Conservation (phyloP, 2,888 invertebrate species). For the Willowsia nigromaculata region DNA sequence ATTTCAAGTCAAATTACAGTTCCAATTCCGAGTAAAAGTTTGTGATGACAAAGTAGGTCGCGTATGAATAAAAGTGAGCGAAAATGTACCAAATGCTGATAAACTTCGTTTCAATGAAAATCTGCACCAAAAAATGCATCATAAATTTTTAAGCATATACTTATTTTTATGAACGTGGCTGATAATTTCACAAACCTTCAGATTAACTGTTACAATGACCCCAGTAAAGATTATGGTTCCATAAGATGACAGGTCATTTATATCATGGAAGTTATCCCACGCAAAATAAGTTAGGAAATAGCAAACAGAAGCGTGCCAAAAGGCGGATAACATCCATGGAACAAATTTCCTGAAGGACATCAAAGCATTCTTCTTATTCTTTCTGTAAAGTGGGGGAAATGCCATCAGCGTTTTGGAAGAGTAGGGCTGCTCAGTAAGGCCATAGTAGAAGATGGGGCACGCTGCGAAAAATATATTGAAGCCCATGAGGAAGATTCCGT, state of each 20-base stretch:
- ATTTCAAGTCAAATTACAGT: too few relatives aligned
- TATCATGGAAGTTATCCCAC: slow-evolving; percentile 77
- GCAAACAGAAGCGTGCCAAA: slow-evolving; percentile 85
- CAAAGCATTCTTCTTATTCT: slow-evolving; percentile 84
- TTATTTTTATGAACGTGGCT: background rate
- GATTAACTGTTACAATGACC: background rate
- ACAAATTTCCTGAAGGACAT: slow-evolving; percentile 85
- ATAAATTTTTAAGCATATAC: background rate
- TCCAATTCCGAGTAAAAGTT: slow-evolving; percentile 83
- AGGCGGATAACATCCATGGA: slow-evolving; percentile 83
- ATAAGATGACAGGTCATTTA: slow-evolving; percentile 82
- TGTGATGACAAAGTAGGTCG: slow-evolving; percentile 83
- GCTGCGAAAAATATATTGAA: slow-evolving; percentile 90
- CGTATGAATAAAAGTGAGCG: slow-evolving; percentile 83
- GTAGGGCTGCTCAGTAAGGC: slow-evolving; percentile 88
- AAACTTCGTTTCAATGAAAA: slow-evolving; percentile 85
- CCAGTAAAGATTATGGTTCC: slow-evolving; percentile 47
- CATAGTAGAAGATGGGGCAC: slow-evolving; percentile 87
- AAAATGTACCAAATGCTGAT: slow-evolving; percentile 83
- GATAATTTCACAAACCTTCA: background rate
- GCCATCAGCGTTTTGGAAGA: slow-evolving; percentile 82
- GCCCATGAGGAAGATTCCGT: slow-evolving; percentile 85
- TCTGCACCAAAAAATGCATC: slow-evolving; percentile 77
- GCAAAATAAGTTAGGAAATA: slow-evolving; percentile 82
- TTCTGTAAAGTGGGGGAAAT: slow-evolving; percentile 86